Conservation (phyloP, 2,888 invertebrate species). For the Drosophila histrio region DNA sequence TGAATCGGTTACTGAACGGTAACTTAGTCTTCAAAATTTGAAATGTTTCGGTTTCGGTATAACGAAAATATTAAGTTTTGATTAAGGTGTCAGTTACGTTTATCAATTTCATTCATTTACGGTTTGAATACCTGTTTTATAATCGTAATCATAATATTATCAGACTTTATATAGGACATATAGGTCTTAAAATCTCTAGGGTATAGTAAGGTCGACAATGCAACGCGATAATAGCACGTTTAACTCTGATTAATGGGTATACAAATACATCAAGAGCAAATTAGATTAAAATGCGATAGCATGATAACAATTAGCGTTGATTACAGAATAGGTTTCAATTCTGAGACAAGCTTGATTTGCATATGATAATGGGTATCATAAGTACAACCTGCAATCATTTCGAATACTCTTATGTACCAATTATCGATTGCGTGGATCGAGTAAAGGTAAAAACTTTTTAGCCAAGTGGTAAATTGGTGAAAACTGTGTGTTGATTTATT, state of each 20-base stretch:
- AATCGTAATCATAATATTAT: no score
- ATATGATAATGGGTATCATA: not conserved
- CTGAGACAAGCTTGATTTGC: constrained; percentile 4
- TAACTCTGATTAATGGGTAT: not conserved
- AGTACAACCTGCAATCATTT: not conserved
- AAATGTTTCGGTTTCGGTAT: no score
- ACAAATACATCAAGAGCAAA: not conserved
- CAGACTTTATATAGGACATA: no score
- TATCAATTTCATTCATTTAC: no score
- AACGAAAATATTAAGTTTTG: no score
- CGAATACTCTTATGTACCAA: not conserved
- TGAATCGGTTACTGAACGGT: no score
- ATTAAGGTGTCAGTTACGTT: no score
- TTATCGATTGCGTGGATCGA: not conserved
- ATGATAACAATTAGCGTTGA: not conserved
- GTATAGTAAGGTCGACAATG: no score
- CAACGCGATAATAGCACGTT: no score
- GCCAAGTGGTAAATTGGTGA: not conserved
- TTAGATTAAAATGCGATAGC: not conserved
- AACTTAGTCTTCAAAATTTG: no score
- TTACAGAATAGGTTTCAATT: not conserved
- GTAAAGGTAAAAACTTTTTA: not conserved
- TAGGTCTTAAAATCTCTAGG: no score
- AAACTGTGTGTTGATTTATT: not conserved
- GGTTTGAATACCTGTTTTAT: no score